Evolutionary conservation across 2,797 vertebrate species (phyloP).

Genomic region (Falco peregrinus): DNA sequence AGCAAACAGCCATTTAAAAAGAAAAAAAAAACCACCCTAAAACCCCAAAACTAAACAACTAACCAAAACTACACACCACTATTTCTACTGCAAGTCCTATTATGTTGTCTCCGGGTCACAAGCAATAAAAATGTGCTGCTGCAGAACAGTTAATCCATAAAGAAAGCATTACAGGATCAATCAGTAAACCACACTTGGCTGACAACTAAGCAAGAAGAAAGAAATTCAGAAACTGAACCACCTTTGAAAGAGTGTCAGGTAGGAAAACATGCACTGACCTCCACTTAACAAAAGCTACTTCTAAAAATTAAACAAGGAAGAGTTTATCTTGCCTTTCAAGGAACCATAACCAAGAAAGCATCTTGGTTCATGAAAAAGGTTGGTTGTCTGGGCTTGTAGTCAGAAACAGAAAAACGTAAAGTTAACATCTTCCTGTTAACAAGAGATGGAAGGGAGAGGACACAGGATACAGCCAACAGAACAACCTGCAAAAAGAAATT

Average conservation of each 20-base stretch:
- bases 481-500: background rate
- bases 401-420: background rate
- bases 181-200: background rate
- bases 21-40: rapidly evolving
- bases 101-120: background rate
- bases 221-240: background rate
- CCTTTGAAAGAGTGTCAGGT: background rate
- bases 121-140: background rate
- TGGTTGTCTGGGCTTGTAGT: background rate
- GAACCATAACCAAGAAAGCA: background rate
- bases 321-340: background rate
- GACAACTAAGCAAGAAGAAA: background rate
- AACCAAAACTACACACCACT: background rate
- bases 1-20: background rate
- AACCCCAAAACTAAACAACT: background rate
- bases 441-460: background rate
- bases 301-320: background rate
- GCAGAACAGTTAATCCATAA: background rate
- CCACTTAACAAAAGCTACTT: background rate
- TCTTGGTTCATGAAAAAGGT: background rate
- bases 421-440: background rate
- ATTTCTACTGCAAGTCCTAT: background rate
- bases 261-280: background rate
- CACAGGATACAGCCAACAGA: background rate
- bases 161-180: background rate